These are phyloP conservation scores for Drosophila melanosoma DNA, from an alignment of 2,888 invertebrate species.

Conservation along the genomic window DNA sequence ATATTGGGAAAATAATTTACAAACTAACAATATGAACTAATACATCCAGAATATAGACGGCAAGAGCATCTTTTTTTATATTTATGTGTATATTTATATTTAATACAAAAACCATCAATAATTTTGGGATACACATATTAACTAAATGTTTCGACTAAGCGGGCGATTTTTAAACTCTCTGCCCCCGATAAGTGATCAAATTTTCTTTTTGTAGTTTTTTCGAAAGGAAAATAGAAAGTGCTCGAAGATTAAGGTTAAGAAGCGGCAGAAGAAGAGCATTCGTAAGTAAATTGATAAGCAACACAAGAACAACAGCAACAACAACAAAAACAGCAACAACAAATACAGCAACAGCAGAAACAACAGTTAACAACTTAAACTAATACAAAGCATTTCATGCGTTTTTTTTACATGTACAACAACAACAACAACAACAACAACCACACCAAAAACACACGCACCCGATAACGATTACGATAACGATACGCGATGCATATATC, in stretches of 20 bases:
- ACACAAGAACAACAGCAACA: slow-evolving; percentile 8
- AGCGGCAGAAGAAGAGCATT: slow-evolving; percentile 45
- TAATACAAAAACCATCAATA: slow-evolving; percentile 12
- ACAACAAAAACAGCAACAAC: slow-evolving; percentile 1
- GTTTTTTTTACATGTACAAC: slow-evolving; percentile 68
- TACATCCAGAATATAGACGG: neutral
- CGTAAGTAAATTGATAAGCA: slow-evolving; percentile 61
- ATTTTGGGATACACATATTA: slow-evolving; percentile 22
- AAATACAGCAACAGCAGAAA: slow-evolving; percentile 1
- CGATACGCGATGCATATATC: slow-evolving; percentile 26
- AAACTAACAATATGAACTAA: slow-evolving; percentile 2
- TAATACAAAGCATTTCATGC: slow-evolving; percentile 35
- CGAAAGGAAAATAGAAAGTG: slow-evolving; percentile 72
- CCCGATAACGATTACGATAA: slow-evolving; percentile 28
- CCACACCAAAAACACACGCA: slow-evolving; percentile 12
- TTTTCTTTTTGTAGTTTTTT: slow-evolving; percentile 75
- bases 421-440: slow-evolving; percentile 38
- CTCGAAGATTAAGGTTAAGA: slow-evolving; percentile 61
- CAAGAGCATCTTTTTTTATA: neutral
- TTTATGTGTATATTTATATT: slow-evolving; percentile 12
- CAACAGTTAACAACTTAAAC: slow-evolving; percentile 19
- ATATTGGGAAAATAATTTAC: neutral
- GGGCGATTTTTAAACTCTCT: slow-evolving; percentile 37
- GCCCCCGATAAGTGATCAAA: slow-evolving; percentile 11
- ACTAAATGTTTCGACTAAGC: slow-evolving; percentile 58